Evolutionary conservation across 2,888 invertebrate genomes (phyloP), one percentile per base, ranked within the genome.

Genomic region (Nomada goodeniana): DNA sequence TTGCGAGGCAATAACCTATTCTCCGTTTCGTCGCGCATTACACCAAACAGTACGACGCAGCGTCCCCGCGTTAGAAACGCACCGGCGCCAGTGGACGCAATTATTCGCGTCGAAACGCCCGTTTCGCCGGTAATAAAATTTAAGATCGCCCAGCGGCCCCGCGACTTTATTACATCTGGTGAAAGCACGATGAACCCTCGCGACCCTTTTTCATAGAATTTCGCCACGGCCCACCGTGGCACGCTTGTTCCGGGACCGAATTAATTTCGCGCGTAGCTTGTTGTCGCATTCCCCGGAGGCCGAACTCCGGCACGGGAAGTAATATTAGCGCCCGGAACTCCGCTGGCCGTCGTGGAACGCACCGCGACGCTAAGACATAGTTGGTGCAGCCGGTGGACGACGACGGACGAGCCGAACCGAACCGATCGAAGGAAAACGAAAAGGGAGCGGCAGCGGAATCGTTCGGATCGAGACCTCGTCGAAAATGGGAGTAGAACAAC

Each of bases 221-320:
- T 70, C 44, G 64, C 64, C 44, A 76, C 74, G 80, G 72, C 74
- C 80, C 82, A 82, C 79, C 86, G 79, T 81, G 71, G 84, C 77
- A 80, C 81, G 81, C 82, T 78, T 76, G 86, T 75, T 76, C 73
- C 81, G 69, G 65, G 85, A 80, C 78, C 74, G 86, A 88, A 88
- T 88, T 88, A 88, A 88, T 88, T 88, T 86, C 83, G 80, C 83
- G 80, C 86, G 70, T 70, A 78, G 79, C 85, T 83, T 80, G 86
- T 83, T 85, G 88, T 88, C 86, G 85, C 88, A 85, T 86, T 88
- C 88, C 83, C 81, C 52, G 60, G 73, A 76, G 87, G 69, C 65
- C 71, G 75, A 80, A 76, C 83, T 78, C 74, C 26, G 70, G 69
- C 70, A 76, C 86, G 78, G 63, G 82, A 88, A 86, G 85, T 88